Percentiles rank a stretch among this genome's conserved stretches.
Conservation (phyloP, 1,140 invertebrate species). For the Macrotrachela quadricornifera region DNA sequence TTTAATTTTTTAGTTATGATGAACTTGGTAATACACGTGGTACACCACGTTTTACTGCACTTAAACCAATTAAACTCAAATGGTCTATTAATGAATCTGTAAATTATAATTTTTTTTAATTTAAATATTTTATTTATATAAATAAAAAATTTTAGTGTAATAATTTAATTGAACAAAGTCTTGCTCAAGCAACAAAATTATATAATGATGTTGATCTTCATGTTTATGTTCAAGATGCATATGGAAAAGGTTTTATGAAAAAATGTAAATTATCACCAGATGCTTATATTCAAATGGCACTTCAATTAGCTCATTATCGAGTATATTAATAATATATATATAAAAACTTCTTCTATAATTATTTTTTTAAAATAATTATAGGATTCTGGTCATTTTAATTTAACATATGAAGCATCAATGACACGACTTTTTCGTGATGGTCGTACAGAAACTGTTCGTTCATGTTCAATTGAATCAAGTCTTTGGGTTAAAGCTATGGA, state of each 20-base stretch:
- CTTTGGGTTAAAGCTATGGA: conserved; percentile 78
- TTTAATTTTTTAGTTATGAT: conserved; percentile 42
- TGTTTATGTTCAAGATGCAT: conserved; percentile 55
- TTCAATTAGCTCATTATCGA: conserved; percentile 74
- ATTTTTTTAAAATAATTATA: too few relatives aligned
- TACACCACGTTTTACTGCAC: conserved; percentile 40
- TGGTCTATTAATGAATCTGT: conserved; percentile 46
- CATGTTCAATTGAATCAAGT: conserved; percentile 72
- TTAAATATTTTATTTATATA: too few relatives aligned
- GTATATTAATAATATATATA: too few relatives aligned
- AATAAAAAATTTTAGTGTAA: too few relatives aligned
- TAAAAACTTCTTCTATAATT: too few relatives aligned
- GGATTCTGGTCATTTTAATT: conserved; percentile 64
- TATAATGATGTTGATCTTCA: conserved; percentile 62
- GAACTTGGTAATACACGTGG: conserved; percentile 55
- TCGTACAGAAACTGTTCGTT: conserved; percentile 83
- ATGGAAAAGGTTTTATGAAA: conserved; percentile 92
- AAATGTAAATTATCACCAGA: conserved; percentile 68
- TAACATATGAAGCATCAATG: conserved; percentile 97
- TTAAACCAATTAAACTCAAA: conserved; percentile 55
- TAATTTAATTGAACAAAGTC: too few relatives aligned
- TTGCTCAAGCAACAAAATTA: conserved; percentile 32
- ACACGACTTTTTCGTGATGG: conserved; percentile 83
- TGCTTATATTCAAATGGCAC: conserved; percentile 80
- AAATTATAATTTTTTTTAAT: conserved; percentile 19